These are phyloP conservation scores for Paracentrotus lividus DNA, from an alignment of 53 echinoderm and acorn worm genomes.

Conservation along the genomic window DNA sequence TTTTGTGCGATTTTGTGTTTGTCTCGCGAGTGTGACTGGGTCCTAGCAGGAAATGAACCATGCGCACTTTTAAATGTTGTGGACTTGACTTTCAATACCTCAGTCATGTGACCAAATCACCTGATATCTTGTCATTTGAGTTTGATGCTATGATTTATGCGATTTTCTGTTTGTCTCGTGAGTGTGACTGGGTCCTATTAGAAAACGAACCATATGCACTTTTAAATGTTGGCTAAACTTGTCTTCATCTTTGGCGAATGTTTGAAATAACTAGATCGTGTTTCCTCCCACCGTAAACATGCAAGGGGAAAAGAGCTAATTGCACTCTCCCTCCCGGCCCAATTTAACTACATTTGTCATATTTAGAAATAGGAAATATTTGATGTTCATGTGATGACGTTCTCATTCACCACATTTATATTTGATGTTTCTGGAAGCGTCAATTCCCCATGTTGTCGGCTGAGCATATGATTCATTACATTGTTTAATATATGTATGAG, in stretches of 20 bases:
- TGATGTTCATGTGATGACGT: neutral
- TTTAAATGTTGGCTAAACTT: neutral
- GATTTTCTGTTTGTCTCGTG: too few relatives aligned
- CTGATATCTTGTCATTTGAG: too few relatives aligned
- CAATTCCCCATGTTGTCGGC: neutral
- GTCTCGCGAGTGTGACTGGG: too few relatives aligned
- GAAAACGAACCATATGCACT: conserved; percentile 9
- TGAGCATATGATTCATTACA: too few relatives aligned
- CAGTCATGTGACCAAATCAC: too few relatives aligned
- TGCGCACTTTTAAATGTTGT: conserved; percentile 15
- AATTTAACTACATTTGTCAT: neutral
- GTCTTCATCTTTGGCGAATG: conserved; percentile 45
- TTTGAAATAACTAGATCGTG: conserved; percentile 62
- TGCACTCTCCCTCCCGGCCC: conserved; percentile 2
- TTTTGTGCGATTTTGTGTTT: too few relatives aligned
- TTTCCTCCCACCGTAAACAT: conserved; percentile 40
- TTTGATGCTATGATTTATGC: too few relatives aligned
- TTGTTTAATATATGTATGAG: too few relatives aligned
- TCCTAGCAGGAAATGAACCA: neutral
- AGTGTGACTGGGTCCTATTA: too few relatives aligned
- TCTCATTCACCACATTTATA: neutral
- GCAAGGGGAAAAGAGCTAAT: conserved; percentile 16
- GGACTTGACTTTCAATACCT: neutral
- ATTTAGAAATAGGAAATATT: conserved; percentile 9
- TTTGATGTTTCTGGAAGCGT: neutral